Conservation (phyloP, 2,888 invertebrate species). For the Drosophila borealis region DNA sequence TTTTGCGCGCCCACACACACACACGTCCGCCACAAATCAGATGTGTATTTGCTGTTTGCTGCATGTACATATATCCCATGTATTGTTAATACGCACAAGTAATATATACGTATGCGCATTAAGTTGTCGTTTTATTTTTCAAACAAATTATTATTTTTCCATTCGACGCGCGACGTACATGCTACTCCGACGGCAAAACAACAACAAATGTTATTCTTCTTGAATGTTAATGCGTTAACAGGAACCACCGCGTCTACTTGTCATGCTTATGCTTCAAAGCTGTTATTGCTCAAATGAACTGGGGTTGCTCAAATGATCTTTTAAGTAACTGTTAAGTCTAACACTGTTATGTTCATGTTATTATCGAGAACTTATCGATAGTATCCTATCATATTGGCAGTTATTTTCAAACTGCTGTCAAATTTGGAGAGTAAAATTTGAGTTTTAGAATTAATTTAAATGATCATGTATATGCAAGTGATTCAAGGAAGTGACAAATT, state of each 20-base stretch:
- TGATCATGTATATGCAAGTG: background rate
- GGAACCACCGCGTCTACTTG: constrained; percentile 34
- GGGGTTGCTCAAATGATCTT: constrained; percentile 10
- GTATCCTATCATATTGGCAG: background rate
- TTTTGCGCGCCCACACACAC: constrained; percentile 45
- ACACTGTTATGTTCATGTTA: background rate
- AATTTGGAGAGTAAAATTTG: background rate
- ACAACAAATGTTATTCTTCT: constrained; percentile 58
- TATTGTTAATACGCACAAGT: constrained; percentile 10
- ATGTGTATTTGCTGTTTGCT: constrained; percentile 27
- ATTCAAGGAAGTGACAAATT: no score
- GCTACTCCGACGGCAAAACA: constrained; percentile 48
- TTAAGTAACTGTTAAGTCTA: background rate
- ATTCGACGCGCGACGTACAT: constrained; percentile 41
- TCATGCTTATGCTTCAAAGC: constrained; percentile 15
- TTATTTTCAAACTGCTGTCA: background rate
- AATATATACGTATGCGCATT: constrained; percentile 14
- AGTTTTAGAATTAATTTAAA: background rate
- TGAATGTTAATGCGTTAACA: constrained; percentile 26
- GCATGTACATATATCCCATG: constrained; percentile 1
- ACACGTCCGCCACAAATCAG: constrained; percentile 20
- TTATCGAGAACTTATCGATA: constrained; percentile 15
- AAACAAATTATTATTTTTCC: constrained; percentile 40
- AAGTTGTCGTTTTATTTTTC: constrained; percentile 28
- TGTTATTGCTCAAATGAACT: constrained; percentile 40